Conservation (phyloP, 2,888 invertebrate genomes). For the Stomorhina lunata region DNA sequence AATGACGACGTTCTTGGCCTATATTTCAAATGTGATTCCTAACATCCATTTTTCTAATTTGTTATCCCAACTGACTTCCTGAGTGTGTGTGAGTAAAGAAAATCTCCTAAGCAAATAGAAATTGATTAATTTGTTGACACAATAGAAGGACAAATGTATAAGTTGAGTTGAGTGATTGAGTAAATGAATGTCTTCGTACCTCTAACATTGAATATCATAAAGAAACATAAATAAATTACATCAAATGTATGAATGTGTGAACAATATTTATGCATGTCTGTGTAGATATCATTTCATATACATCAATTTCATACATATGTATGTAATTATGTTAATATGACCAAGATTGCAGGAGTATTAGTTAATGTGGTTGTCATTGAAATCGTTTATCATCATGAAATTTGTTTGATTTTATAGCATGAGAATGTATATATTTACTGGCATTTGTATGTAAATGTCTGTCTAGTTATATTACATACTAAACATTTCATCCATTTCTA, state of each 20-base stretch:
- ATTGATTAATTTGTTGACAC: conserved; percentile 78
- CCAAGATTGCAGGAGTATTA: background rate
- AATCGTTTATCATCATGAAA: conserved; percentile 46
- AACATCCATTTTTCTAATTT: too few relatives aligned
- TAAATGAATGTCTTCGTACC: background rate
- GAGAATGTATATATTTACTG: background rate
- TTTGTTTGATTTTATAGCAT: background rate
- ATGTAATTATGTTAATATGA: background rate
- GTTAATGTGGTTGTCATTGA: conserved; percentile 52
- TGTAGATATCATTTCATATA: background rate
- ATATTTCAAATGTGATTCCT: too few relatives aligned
- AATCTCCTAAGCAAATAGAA: conserved; percentile 77
- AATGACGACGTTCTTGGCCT: too few relatives aligned
- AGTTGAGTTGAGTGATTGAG: background rate
- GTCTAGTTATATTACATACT: too few relatives aligned
- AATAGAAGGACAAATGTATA: conserved; percentile 62
- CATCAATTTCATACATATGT: background rate
- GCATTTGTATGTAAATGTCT: too few relatives aligned
- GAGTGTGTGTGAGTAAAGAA: conserved; percentile 65
- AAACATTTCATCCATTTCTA: background rate
- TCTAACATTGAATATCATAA: conserved; percentile 23
- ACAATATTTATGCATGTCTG: background rate
- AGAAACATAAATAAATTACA: background rate
- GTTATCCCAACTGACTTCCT: too few relatives aligned
- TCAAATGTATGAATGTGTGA: too few relatives aligned